Evolutionary conservation across 2,888 invertebrate genomes (phyloP).

Genomic region (Hyppa rectilinea): DNA sequence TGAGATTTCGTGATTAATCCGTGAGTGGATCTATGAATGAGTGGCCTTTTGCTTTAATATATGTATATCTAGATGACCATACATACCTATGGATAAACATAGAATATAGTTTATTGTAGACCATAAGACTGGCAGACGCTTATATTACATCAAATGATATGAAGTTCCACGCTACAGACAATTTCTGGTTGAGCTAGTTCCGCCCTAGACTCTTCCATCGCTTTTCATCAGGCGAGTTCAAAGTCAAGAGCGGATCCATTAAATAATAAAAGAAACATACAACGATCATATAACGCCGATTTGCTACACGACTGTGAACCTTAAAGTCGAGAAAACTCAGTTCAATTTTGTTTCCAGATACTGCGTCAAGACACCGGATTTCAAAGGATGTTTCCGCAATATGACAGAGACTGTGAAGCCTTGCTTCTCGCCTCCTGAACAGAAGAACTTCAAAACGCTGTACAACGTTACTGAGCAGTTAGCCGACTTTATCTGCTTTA

Average conservation of each 20-base stretch:
- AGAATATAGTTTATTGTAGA: too few relatives aligned
- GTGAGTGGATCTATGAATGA: too few relatives aligned
- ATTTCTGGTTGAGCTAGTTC: background rate
- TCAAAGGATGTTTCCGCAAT: constrained; percentile 79
- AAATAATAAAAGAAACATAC: constrained; percentile 35
- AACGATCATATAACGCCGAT: constrained; percentile 1
- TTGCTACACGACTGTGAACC: background rate
- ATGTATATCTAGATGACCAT: too few relatives aligned
- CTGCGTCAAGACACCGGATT: constrained; percentile 83
- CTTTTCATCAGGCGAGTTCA: constrained; percentile 20
- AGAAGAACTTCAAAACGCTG: constrained; percentile 91
- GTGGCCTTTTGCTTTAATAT: too few relatives aligned
- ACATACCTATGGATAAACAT: background rate
- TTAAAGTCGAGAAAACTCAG: background rate
- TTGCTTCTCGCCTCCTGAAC: constrained; percentile 92
- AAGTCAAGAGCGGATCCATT: constrained; percentile 38
- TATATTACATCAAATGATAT: background rate
- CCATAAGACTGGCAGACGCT: background rate
- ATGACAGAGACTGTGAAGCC: constrained; percentile 83
- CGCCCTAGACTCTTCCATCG: constrained; percentile 5
- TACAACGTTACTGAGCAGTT: constrained; percentile 93
- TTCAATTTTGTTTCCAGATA: constrained; percentile 73
- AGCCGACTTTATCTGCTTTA: constrained; percentile 94
- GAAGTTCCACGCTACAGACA: background rate
- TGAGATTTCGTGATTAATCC: too few relatives aligned